Evolutionary conservation across 2,888 invertebrate genomes (phyloP).

Genomic region (Thumatha senex): DNA sequence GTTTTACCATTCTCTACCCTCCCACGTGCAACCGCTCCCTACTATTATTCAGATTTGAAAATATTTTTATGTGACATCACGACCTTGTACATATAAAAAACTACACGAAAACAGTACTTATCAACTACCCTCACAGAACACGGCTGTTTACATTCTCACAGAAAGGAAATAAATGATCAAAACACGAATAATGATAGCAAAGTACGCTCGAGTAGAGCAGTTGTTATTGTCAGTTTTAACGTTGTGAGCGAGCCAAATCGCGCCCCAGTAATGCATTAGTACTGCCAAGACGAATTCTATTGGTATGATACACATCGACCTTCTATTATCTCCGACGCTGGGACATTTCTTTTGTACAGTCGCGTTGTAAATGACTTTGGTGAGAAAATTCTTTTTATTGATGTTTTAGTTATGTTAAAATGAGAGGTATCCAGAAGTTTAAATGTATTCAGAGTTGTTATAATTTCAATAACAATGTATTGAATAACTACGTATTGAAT

Average conservation of each 20-base stretch:
- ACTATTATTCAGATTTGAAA: too few species aligned
- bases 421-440: neutral
- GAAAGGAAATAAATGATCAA: slow-evolving; percentile 29
- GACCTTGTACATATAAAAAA: slow-evolving; percentile 23
- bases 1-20: too few species aligned
- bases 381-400: slow-evolving; percentile 6
- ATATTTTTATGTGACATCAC: neutral
- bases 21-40: too few species aligned
- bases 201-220: slow-evolving; percentile 30
- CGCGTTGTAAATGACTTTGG: slow-evolving; percentile 14
- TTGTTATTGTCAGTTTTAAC: slow-evolving; percentile 46
- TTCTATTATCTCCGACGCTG: slow-evolving; percentile 70
- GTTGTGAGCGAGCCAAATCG: slow-evolving; percentile 71
- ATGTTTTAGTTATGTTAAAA: slow-evolving; percentile 1
- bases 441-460: neutral
- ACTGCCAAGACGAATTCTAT: slow-evolving; percentile 77
- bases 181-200: slow-evolving; percentile 33
- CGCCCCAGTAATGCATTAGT: slow-evolving; percentile 55
- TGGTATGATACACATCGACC: slow-evolving; percentile 71
- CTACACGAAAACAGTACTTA: slow-evolving; percentile 15
- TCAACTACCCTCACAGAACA: slow-evolving; percentile 23
- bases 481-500: neutral
- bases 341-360: slow-evolving; percentile 53
- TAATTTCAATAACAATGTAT: neutral
- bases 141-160: slow-evolving; percentile 18